Base-by-base conservation (phyloP, 1,140 invertebrate genomes). In the Cyphomyrmex costatus region DNA sequence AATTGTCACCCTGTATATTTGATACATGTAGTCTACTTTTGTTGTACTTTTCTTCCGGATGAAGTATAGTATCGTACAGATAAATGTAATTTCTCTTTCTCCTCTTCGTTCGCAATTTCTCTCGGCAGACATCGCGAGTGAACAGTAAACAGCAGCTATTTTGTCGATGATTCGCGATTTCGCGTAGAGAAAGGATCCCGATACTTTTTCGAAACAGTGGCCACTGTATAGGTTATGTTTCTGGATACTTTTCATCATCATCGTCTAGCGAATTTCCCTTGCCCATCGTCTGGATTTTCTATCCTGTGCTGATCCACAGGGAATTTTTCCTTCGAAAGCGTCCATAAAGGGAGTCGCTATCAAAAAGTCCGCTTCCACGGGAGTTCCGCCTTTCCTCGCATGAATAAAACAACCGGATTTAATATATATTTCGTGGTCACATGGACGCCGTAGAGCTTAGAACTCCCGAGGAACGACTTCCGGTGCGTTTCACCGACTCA, bases 401-500 rank as follows among this genome's bases (percentile, higher is more conserved):
- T 86, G 85, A 86, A 86, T 86, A 86, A 86, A 86, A 86, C 77
- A 86, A 66, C 51, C 53, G 77, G 78, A 86, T 82, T 82, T 86
- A 86, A 80, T 86, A 73, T 80, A 74, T 83, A 74, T 83, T 65
- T 85, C 30, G 58, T 10, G 82, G 58, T 85, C 60, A 68, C 19
- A 33, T 33, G 68, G 68, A 74, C 30, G 14, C 42, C 27, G 56
- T 46, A 65, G 65, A 77, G 56, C 49, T 77, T 82, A 82, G 36
- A 82, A 60, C 51, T n/a, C 27, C n/a, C 61, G 14, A 12, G 77
- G 36, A 63, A 84, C 73, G 71, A 65, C 33, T 85, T 85, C 82
- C 82, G 73, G 60, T 85, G 60, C 82, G 82, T 82, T 73, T 19
- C 79, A 63, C 24, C 24, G 66, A 27, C 24, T 74, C 51, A 68